phyloP scores from a whole-genome alignment of 2,888 invertebrate species.

The Patella pellucida region DNA sequence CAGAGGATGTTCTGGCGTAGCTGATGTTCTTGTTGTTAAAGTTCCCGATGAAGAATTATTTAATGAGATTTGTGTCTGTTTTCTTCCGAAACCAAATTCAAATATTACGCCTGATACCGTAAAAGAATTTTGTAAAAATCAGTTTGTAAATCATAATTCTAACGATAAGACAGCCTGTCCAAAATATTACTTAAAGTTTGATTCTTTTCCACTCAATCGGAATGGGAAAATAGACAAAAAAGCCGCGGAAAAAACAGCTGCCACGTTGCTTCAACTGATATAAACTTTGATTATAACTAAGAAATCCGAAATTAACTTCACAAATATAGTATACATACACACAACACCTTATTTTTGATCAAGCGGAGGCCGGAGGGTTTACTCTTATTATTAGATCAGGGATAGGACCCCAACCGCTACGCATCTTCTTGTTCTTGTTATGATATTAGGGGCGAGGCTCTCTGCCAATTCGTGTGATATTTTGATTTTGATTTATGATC shows the following conservation, averaged over 20 bases:
- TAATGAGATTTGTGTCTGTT: slow-evolving; percentile 27
- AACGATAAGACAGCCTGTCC: background rate
- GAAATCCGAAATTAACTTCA: no score
- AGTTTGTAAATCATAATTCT: background rate
- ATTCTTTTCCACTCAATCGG: background rate
- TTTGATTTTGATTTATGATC: no score
- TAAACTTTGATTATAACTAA: background rate
- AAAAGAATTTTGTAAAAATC: background rate
- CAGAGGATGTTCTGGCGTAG: slow-evolving; percentile 13
- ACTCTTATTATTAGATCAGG: no score
- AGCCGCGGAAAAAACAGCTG: background rate
- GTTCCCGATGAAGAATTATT: slow-evolving; percentile 20
- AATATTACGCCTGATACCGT: background rate
- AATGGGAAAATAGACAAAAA: background rate
- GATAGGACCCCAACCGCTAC: no score
- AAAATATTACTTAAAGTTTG: background rate
- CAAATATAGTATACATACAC: no score
- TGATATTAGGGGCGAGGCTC: no score
- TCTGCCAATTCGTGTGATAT: no score
- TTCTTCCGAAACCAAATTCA: slow-evolving; percentile 9
- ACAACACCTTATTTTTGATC: no score
- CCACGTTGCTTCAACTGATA: background rate
- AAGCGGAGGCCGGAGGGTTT: no score
- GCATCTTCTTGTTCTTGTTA: no score
- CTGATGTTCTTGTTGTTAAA: slow-evolving; percentile 18